These are phyloP conservation scores for Motacilla tschutschensis DNA, from an alignment of 2,113 vertebrate species.

Conservation along the genomic window DNA sequence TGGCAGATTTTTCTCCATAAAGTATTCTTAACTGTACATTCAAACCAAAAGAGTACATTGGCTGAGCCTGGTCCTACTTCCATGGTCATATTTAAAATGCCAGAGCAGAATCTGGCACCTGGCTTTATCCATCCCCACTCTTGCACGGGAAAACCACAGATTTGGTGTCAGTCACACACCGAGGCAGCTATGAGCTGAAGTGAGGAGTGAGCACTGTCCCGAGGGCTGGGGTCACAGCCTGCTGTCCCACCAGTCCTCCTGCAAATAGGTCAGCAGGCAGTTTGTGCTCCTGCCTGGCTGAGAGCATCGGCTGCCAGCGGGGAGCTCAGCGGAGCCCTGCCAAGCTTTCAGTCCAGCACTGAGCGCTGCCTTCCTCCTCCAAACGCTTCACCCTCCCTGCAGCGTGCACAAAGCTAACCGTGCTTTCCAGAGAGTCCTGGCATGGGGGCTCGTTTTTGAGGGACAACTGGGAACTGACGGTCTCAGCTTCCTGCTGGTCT, in stretches of 20 bases:
- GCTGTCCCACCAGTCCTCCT: not conserved
- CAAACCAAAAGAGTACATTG: not conserved
- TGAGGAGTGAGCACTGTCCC: not conserved
- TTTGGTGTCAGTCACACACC: not conserved
- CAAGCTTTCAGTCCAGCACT: not conserved
- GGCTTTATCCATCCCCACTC: not conserved
- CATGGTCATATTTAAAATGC: not conserved
- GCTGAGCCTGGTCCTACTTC: not conserved
- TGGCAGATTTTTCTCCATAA: not conserved
- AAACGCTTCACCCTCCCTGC: not conserved
- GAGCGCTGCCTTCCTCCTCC: not conserved
- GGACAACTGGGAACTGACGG: not conserved
- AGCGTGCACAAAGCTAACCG: fast-evolving
- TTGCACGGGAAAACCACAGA: fast-evolving
- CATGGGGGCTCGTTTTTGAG: not conserved
- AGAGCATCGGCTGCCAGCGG: not conserved
- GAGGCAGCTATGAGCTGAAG: not conserved
- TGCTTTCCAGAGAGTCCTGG: fast-evolving
- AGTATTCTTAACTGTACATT: not conserved
- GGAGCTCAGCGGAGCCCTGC: not conserved
- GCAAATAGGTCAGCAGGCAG: not conserved
- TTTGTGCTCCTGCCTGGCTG: not conserved
- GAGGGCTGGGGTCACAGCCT: not conserved
- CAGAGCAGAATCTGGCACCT: not conserved
- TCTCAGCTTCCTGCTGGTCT: not conserved